Evolutionary conservation across 2,888 invertebrate species (phyloP), one percentile per base, ranked within the genome.

Genomic region (Syritta pipiens): DNA sequence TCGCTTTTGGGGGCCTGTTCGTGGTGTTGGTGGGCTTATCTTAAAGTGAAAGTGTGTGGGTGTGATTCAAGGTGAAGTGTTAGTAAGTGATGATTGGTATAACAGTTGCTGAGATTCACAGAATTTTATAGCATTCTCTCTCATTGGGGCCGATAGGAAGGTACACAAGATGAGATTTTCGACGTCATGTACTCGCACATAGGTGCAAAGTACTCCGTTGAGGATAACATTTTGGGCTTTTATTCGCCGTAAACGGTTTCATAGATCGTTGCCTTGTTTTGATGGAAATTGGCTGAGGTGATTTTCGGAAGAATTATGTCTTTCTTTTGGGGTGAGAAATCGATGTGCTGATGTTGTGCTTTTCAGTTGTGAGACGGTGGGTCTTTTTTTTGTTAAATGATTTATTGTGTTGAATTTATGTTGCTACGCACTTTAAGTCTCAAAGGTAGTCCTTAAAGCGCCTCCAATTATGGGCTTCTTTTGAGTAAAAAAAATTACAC

Each of bases 81-180:
- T 67, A 37, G 40, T 67, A 40, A 57, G 53, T 53, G 40, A 53
- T 53, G 74, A 74, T 74, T 74, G 40, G 46, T 60, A 35, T 48
- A 48, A 26, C 20, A 67, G 42, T 55, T 42, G 53, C 53, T 49
- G 53, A 35, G 75, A 49, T 68, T 72, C 55, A 63, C 48, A 55
- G 37, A 63, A 49, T 68, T 62, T 68, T 44, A 48, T 53, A 53
- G 67, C 57, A n/a, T n/a, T 9, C 14, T 17, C 37, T 14, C 7
- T 37, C 17, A 1, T 9, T 7, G 55, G 10, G 57, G 32, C 22
- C 37, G 7, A 9, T 17, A 28, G 28, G n/a, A n/a, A n/a, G n/a
- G n/a, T n/a, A n/a, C n/a, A n/a, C n/a, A n/a, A n/a, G n/a, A n/a
- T n/a, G n/a, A n/a, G n/a, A n/a, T n/a, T n/a, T n/a, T n/a, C n/a